Evolutionary conservation across 2,113 vertebrate species (phyloP), one percentile per base, ranked within the genome.

Genomic region (Coptodon bakossiorum): DNA sequence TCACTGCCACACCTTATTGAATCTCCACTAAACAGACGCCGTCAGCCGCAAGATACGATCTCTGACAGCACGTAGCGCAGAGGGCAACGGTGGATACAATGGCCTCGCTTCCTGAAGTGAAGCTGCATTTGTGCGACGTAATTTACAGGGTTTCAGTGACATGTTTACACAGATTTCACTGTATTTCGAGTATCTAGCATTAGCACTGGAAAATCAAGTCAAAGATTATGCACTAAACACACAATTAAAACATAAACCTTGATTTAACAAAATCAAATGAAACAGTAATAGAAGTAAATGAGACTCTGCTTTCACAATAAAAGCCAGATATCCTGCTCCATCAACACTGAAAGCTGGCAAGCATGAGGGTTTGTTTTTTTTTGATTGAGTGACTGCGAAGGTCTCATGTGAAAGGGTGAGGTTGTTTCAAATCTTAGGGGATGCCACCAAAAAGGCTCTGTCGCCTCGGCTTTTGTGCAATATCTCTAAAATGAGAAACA

Each of bases 1-100:
- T 82, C 82, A 82, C 52, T 63, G 84, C 82, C 81, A 34, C 87
- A 66, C 81, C 85, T 88, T 89, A 87, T 85, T 90, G 88, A 86
- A 93, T 90, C 86, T 36, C 82, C 86, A 63, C 53, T 27, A 22
- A 81, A 38, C 85, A 89, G 88, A 48, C 43, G 59, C 68, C 81
- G 27, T 80, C 83, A 38, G 17, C 63, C n/a, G 10, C 36, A 7
- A 89, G 87, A 92, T 91, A 76, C 40, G 1, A 91, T 90, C 91
- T 88, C 66, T 76, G 83, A 87, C 87, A 73, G 81, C 73, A 84
- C 24, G 2, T 19, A 48, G 1, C 29, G 84, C n/a, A 24, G 80
- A 36, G 40, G 59, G 34, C 59, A 66, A 61, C 43, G 5, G 76
- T 56, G 50, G 63, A 63, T 1, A 52, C 73, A 11, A 10, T 13